Conservation (phyloP, 2,797 vertebrate species). For the Telmatherina bonti region DNA sequence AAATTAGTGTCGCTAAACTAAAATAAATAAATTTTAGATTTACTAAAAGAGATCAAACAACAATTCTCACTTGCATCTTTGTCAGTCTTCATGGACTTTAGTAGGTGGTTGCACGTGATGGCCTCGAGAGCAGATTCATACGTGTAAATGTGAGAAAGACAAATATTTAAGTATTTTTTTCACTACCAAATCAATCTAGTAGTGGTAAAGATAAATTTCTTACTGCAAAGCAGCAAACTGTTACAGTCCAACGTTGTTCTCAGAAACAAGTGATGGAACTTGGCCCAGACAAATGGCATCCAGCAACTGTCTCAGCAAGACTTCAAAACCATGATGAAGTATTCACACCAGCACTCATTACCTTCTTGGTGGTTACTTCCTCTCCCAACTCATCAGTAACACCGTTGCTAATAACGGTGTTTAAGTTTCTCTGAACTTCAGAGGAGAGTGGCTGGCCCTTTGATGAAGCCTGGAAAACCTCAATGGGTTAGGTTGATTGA, state of each 20-base stretch:
- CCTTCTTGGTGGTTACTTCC: not conserved
- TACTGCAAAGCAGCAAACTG: not conserved
- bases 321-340: constrained; percentile 11
- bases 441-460: constrained; percentile 32
- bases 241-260: not conserved
- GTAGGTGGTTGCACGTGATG: not conserved
- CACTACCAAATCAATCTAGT: not conserved
- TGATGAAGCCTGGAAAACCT: constrained; percentile 45
- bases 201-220: accelerated
- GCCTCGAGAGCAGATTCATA: not conserved
- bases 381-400: constrained; percentile 31
- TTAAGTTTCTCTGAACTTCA: constrained; percentile 50
- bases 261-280: not conserved
- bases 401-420: constrained; percentile 27
- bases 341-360: constrained; percentile 36
- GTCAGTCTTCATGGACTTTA: not conserved
- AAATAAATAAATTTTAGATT: no score
- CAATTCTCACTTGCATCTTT: not conserved
- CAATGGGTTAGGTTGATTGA: constrained; percentile 48
- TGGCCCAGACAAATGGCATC: constrained; percentile 14
- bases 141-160: not conserved
- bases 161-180: not conserved
- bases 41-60: no score
- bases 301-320: not conserved
- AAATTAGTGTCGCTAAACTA: no score